Evolutionary conservation across 2,888 invertebrate genomes (phyloP).

Genomic region (Cheilosia vernalis): DNA sequence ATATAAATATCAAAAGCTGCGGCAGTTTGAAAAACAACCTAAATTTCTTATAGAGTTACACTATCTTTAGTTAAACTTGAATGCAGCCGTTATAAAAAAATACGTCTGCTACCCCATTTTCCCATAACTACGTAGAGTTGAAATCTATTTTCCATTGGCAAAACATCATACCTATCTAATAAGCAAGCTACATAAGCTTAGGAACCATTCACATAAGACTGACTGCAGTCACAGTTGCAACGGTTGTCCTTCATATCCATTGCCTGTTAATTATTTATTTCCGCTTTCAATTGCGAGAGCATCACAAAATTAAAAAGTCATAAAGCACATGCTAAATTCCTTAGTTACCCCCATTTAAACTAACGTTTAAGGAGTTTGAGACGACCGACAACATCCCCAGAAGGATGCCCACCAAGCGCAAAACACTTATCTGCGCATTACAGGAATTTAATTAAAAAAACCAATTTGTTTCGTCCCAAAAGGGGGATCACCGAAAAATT

Average conservation of each 20-base stretch:
- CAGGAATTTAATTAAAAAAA: constrained; percentile 60
- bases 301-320: constrained; percentile 56
- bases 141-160: no score
- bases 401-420: constrained; percentile 31
- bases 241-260: neutral
- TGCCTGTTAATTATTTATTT: constrained; percentile 13
- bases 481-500: neutral
- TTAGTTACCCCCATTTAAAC: constrained; percentile 2
- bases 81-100: no score
- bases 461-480: constrained; percentile 36
- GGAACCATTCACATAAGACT: no score
- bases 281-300: constrained; percentile 8
- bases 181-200: no score
- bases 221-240: no score
- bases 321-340: constrained; percentile 43
- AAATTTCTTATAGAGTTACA: no score
- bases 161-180: no score
- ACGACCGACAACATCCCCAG: neutral
- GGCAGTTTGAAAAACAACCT: no score
- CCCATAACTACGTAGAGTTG: no score
- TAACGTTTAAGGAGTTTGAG: neutral
- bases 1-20: no score
- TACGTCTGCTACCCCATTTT: no score
- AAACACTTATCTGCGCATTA: constrained; percentile 53
- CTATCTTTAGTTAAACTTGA: no score